These are phyloP conservation scores for Atherix ibis DNA, from an alignment of 2,888 invertebrate genomes.

Conservation along the genomic window DNA sequence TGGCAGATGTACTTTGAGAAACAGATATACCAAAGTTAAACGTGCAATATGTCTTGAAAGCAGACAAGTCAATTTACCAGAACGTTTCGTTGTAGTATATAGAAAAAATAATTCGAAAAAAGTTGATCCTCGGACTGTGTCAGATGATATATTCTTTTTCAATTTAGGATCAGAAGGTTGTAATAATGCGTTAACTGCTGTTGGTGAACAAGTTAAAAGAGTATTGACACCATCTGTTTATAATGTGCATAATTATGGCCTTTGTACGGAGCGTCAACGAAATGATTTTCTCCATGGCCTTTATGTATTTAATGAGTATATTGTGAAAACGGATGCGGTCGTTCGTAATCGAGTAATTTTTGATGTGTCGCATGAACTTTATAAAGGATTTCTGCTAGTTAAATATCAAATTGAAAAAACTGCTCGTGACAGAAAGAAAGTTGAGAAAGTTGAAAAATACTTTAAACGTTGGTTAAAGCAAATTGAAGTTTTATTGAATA, in stretches of 20 bases:
- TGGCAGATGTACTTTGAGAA: conserved; percentile 20
- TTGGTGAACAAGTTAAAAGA: conserved; percentile 19
- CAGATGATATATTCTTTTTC: conserved; percentile 30
- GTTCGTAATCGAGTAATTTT: conserved; percentile 47
- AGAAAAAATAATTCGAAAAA: conserved; percentile 41
- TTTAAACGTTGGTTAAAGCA: conserved; percentile 54
- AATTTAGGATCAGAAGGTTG: conserved; percentile 13
- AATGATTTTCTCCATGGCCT: conserved; percentile 42
- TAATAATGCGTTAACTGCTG: conserved; percentile 13
- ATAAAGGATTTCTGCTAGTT: conserved; percentile 41
- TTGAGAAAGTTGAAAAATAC: conserved; percentile 44
- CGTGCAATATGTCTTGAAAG: conserved; percentile 49
- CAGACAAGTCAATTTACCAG: conserved; percentile 28
- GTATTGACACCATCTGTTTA: conserved; percentile 34
- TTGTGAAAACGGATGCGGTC: conserved; percentile 46
- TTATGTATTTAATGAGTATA: conserved; percentile 34
- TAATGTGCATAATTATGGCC: conserved; percentile 38
- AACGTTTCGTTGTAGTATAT: conserved; percentile 43
- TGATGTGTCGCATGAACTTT: conserved; percentile 39
- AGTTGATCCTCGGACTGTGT: conserved; percentile 48
- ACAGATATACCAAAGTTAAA: conserved; percentile 29
- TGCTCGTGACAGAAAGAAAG: conserved; percentile 41
- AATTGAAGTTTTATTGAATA: conserved; percentile 47
- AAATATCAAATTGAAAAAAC: conserved; percentile 41
- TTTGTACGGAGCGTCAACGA: conserved; percentile 33